Evolutionary conservation across 2,888 invertebrate species (phyloP), one percentile per base, ranked within the genome.

Genomic region (Leucozona laternaria): DNA sequence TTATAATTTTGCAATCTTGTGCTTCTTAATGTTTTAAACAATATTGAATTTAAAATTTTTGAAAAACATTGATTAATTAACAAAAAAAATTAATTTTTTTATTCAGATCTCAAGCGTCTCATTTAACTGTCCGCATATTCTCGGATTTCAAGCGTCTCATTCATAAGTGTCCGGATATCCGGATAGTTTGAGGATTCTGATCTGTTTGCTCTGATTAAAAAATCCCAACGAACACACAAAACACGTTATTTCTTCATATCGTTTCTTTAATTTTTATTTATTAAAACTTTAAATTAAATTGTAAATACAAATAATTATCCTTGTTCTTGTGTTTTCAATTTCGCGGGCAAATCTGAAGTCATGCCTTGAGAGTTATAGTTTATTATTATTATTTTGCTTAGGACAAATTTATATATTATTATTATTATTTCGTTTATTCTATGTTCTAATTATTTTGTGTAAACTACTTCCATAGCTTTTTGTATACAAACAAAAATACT

Each of bases 241-340:
- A 66, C 20, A 34, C 8, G 13, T 37, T 4, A 50, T 20, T 68
- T 64, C 28, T 79, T 64, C 79, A 66, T 50, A 34, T 48, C 15
- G 48, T 77, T 72, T 48, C 15, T 34, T 77, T 72, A 68, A 68
- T 79, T 48, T 31, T 11, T 64, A 71, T 85, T 81, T 81, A 70
- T 68, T 85, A 81, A 85, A 80, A 68, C 66, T 85, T 73, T 58
- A 81, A 77, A 77, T 85, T 83, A 43, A 70, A 64, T 71, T 48
- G 37, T 78, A 64, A 76, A 85, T 81, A 81, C 81, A 83, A 79
- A 84, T 85, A 72, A 68, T 55, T n/a, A 55, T 76, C 13, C 48
- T 53, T 81, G 37, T 7, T 66, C 7, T 17, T 62, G 66, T 73
- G 50, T 34, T 20, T 57, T 50, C 25, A 34, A 22, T 31, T 22